Base-by-base conservation (phyloP, 1,140 invertebrate genomes). In the Brachionus angularis region DNA sequence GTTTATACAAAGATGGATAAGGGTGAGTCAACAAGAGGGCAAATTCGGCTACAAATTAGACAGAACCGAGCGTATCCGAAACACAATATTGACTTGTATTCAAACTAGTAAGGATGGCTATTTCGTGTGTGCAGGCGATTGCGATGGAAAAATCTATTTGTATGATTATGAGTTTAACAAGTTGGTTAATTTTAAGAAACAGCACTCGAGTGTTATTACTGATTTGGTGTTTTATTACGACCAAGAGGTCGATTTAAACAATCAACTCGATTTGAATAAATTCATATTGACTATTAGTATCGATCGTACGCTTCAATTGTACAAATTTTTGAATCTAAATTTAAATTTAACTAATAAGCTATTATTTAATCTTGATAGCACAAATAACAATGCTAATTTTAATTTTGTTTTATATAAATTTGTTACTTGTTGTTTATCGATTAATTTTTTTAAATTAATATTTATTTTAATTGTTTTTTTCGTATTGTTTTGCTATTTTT, bases 281-380 rank as follows among this genome's bases (percentile, higher is more conserved):
- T 58, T 58, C 39, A 58, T 58, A 14, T 33, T 58, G 33, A 58
- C 53, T 18, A 58, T 58, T 39, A 58, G 53, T 36, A 58, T 58
- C 25, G 53, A 58, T 58, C 33, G 53, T 23, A 58, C 53, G n/a
- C 33, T 58, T 58, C 53, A 58, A 58, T 39, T 58, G 53, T 58
- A 58, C 16, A 58, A 58, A 58, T 58, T 58, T 58, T 58, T 58
- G 10, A 58, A 58, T 58, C 36, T 34, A 39, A 58, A 58, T 58
- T 58, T 58, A 58, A 39, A n/a, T n/a, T n/a, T n/a, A n/a, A n/a
- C n/a, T n/a, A n/a, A n/a, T n/a, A n/a, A n/a, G n/a, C n/a, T n/a
- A n/a, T n/a, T n/a, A n/a, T n/a, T n/a, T n/a, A n/a, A n/a, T n/a
- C n/a, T n/a, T n/a, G n/a, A n/a, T n/a, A n/a, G n/a, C n/a, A n/a